Conservation (phyloP, 2,113 vertebrate species). For the Peucedramus taeniatus region DNA sequence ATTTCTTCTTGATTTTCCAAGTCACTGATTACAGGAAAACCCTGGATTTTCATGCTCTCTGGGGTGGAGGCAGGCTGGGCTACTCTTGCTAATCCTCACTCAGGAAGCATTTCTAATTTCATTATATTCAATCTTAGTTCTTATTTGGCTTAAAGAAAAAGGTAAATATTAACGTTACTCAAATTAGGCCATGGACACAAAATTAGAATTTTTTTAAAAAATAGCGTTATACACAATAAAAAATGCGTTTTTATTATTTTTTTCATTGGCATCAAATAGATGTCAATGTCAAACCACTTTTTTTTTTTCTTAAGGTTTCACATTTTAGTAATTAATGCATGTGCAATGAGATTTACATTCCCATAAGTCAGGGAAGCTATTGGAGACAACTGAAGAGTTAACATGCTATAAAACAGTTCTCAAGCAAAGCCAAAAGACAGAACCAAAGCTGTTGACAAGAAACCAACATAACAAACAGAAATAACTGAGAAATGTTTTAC, state of each 20-base stretch:
- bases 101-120: not conserved
- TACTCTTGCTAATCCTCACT: not conserved
- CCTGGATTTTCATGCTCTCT: not conserved
- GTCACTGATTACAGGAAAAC: not conserved
- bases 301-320: not conserved
- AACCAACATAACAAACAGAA: not conserved
- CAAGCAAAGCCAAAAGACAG: not conserved
- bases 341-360: not conserved
- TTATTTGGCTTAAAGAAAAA: not conserved
- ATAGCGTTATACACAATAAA: not conserved
- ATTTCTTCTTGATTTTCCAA: slow-evolving; percentile 1
- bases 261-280: not conserved
- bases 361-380: not conserved
- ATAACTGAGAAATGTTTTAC: not conserved
- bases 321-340: not conserved
- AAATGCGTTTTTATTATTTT: not conserved
- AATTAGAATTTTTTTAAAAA: not conserved
- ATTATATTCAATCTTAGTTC: not conserved
- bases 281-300: not conserved
- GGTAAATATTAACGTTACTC: not conserved
- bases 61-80: not conserved
- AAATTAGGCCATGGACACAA: not conserved
- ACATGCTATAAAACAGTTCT: not conserved
- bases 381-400: not conserved
- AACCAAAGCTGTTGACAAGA: not conserved